Base-by-base conservation (phyloP, 2,113 vertebrate genomes). In the Hippoglossus stenolepis region DNA sequence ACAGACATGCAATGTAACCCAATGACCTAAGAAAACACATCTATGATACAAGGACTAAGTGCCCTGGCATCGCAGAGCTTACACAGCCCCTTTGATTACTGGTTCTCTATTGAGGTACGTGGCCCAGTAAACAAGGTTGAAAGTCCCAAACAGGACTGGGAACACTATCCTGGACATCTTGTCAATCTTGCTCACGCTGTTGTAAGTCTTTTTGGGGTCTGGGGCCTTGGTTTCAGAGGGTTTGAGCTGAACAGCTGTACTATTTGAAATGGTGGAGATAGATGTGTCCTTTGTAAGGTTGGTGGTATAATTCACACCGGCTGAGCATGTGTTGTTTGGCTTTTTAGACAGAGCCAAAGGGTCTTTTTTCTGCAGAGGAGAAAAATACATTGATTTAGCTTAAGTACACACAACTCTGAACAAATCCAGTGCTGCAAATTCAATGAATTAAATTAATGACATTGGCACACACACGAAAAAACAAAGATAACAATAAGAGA, bases 171-270 rank as follows among this genome's bases (percentile, higher is more conserved):
- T 94, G 84, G 98, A 97, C 97, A 99, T 98, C 93, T 98, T 98
- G 94, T 99, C 97, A 45, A 99, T 99, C 93, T 97, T 98, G 94
- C 98, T 99, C 92, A 99, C 96, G 64, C 98, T 99, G 93, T 99
- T 99, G 89, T 99, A 99, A 75, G 98, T 98, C 94, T 99, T 99
- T 95, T 98, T 99, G 85, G 93, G 97, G 88, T 99, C 98, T 3
- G 95, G 57, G 0, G 94, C 88, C 91, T 97, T 98, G 90, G 95
- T 91, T 85, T 98, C 97, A 0, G 94, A 67, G 15, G 96, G 68
- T 82, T 96, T 98, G 62, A 93, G 93, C 71, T 96, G 95, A 54
- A 95, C 94, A 0, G 96, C 77, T 5, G 96, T 91, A 78, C 95
- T 85, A 65, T 96, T 97, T 60, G 96, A 95, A 61, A 97, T 96